Evolutionary conservation across 2,113 vertebrate species (phyloP), one percentile per base, ranked within the genome.

Genomic region (Phodopus roborovskii): DNA sequence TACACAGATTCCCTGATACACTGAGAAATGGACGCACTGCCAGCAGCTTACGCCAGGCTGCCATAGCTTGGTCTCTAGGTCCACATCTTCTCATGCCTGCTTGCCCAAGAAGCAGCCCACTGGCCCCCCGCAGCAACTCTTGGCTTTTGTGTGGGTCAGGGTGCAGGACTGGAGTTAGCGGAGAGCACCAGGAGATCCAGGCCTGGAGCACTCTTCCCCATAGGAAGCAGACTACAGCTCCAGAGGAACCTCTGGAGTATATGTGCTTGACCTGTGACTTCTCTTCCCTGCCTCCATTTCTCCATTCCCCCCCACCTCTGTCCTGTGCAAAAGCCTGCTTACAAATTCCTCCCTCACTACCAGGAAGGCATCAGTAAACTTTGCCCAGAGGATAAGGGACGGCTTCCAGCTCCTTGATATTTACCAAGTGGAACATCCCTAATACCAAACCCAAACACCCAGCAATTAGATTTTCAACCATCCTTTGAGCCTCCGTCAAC

Each of bases 381-480:
- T 97, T 97, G 97, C 95, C 87, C 87, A 97, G 88, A 95, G 93
- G 95, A 91, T 97, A 96, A 96, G 84, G 81, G 93, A 93, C 39
- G n/a, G 73, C 92, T 78, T 93, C 90, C 84, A 95, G 93, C 83
- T 95, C 84, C 58, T 66, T 97, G 97, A 94, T 96, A 97, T 97
- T 97, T 97, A 94, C 97, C 92, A 2, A 97, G 97, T 24, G 66
- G 60, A 86, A 71, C 10, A 19, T 74, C 66, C 42, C 88, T 96
- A 96, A 96, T 94, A 73, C 93, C 93, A 92, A 96, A 88, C 33
- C 90, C 45, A 96, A 97, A 94, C 88, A 95, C 71, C 58, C 74
- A 33, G 88, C 95, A 94, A 86, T 97, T 96, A 95, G 93, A 95
- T 95, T 95, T 93, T 68, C 64, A 13, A 75, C 91, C 39, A 45